A percentile compares a stretch with the other conserved stretches of the same genome.
Conservation (phyloP, 2,797 vertebrate genomes). For the Petrocephalus sullivani region DNA sequence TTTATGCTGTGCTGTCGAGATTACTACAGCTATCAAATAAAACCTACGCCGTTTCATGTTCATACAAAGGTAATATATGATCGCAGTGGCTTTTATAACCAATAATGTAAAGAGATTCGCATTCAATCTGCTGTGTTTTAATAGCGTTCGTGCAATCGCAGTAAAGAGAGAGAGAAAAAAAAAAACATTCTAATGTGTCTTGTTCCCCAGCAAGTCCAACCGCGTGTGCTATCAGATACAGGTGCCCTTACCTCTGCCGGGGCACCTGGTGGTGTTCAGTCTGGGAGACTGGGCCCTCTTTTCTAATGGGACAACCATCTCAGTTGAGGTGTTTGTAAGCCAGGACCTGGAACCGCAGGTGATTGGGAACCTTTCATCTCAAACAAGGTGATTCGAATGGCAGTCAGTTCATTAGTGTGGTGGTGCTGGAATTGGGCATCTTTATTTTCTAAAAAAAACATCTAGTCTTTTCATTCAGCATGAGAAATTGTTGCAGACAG, state of each 20-base stretch:
- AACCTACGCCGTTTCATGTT: background rate
- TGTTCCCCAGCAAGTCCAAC: conserved; percentile 60
- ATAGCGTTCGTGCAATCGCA: background rate
- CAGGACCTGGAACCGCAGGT: conserved; percentile 54
- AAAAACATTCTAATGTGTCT: background rate
- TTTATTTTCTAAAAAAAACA: background rate
- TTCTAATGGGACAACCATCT: conserved; percentile 48
- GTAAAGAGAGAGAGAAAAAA: background rate
- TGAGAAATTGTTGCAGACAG: background rate
- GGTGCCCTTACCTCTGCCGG: conserved; percentile 73
- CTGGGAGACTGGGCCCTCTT: conserved; percentile 72
- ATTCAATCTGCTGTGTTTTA: background rate
- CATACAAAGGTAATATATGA: background rate
- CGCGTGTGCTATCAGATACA: conserved; percentile 67
- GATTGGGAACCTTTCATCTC: conserved; percentile 61
- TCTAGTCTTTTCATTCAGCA: background rate
- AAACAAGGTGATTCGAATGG: conserved; percentile 51
- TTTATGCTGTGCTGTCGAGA: background rate
- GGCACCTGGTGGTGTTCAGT: conserved; percentile 72
- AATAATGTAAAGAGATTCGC: background rate
- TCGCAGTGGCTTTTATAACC: background rate
- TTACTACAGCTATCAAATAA: background rate
- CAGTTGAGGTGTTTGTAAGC: conserved; percentile 66
- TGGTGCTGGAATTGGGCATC: too few species aligned
- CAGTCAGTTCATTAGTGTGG: background rate